Conservation (phyloP, 1,140 invertebrate species). For the Frieseomelitta varia region DNA sequence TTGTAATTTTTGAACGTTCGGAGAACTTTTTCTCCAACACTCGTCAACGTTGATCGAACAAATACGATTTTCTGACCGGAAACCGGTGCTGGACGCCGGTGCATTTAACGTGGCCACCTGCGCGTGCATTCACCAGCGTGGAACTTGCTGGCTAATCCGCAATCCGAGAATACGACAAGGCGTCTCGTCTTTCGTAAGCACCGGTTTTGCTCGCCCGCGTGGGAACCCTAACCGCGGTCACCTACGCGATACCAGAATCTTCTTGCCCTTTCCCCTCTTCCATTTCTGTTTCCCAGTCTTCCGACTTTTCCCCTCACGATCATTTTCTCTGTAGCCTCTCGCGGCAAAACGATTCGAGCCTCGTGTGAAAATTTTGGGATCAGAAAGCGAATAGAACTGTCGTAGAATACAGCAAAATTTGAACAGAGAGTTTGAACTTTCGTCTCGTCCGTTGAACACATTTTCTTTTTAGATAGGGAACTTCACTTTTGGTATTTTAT, state of each 20-base stretch:
- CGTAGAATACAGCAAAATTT: background rate
- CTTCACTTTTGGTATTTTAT: too few species aligned
- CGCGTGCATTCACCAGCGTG: constrained; percentile 9
- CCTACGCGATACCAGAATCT: constrained; percentile 18
- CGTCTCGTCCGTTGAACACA: too few species aligned
- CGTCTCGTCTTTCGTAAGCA: constrained; percentile 60
- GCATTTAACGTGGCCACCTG: constrained; percentile 18
- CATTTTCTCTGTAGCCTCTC: too few species aligned
- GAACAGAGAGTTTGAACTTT: too few species aligned
- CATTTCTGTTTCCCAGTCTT: background rate
- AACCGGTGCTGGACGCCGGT: background rate
- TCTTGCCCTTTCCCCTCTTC: background rate
- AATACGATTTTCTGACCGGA: background rate
- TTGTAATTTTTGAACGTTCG: too few species aligned
- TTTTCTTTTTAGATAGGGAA: too few species aligned
- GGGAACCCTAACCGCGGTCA: constrained; percentile 42
- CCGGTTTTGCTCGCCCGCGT: constrained; percentile 38
- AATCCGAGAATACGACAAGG: constrained; percentile 24
- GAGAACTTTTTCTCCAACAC: too few species aligned
- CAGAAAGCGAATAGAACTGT: background rate
- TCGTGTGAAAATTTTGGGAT: background rate
- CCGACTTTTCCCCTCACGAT: background rate
- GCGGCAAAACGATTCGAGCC: background rate
- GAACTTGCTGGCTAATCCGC: constrained; percentile 23
- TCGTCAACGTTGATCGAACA: too few species aligned